These are phyloP conservation scores for Palythoa caribaeorum DNA, from an alignment of 92 coral and sea anemone species.

Conservation along the genomic window DNA sequence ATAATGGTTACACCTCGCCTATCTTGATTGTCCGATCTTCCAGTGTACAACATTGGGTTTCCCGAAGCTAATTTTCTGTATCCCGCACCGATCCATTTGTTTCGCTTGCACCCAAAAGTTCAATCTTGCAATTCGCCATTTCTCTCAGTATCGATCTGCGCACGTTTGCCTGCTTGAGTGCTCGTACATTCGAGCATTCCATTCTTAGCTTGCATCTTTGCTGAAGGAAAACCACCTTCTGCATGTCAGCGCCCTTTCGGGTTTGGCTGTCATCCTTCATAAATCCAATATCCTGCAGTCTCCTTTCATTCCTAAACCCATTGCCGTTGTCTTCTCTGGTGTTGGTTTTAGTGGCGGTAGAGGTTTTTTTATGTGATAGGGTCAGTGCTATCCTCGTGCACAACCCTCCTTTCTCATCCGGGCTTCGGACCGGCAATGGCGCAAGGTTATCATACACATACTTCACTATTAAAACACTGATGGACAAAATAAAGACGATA, in stretches of 20 bases:
- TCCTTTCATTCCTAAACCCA: not conserved
- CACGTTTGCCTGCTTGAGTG: conserved; percentile 1
- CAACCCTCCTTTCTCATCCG: conserved; percentile 5
- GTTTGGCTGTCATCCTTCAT: not conserved
- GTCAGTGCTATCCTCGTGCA: not conserved
- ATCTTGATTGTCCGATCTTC: conserved; percentile 20
- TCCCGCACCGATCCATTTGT: conserved; percentile 1
- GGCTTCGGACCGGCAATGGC: conserved; percentile 9
- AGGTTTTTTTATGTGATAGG: not conserved
- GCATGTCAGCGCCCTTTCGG: not conserved
- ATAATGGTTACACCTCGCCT: conserved; percentile 9
- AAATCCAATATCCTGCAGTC: not conserved
- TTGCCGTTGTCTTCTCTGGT: not conserved
- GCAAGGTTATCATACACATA: not conserved
- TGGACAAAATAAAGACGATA: too few relatives aligned
- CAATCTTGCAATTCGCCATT: not conserved
- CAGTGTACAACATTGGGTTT: not conserved
- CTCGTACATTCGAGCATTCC: not conserved
- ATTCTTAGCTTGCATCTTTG: not conserved
- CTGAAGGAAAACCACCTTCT: not conserved
- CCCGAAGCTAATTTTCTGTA: not conserved
- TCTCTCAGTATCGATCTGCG: conserved; percentile 10
- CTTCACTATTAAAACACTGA: too few relatives aligned
- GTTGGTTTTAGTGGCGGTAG: not conserved
- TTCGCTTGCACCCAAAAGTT: conserved; percentile 8